These are phyloP conservation scores for Pseudomyrmex gracilis DNA, from an alignment of 1,140 invertebrate genomes.

Conservation along the genomic window DNA sequence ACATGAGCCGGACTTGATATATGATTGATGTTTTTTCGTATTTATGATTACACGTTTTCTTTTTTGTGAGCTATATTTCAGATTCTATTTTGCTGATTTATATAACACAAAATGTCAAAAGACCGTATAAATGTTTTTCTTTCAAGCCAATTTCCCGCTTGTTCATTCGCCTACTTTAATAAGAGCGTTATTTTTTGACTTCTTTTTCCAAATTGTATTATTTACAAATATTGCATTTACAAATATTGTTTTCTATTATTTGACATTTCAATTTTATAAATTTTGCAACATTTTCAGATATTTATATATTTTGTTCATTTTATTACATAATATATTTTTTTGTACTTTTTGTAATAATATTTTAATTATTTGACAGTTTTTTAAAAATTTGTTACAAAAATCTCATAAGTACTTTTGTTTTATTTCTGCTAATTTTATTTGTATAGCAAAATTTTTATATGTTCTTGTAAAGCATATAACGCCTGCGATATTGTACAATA, in stretches of 20 bases:
- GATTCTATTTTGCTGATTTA: conserved; percentile 27
- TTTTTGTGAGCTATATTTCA: conserved; percentile 43
- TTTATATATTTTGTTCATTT: no score
- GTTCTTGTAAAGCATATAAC: neutral
- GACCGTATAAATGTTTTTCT: neutral
- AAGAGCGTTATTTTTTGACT: neutral
- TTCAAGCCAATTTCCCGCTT: neutral
- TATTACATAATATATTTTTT: no score
- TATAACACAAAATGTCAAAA: neutral
- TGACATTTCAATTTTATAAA: conserved; percentile 4
- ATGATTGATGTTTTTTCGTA: neutral
- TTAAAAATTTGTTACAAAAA: neutral
- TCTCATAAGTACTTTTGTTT: neutral
- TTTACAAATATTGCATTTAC: neutral
- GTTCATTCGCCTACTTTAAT: neutral
- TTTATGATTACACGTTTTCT: conserved; percentile 32
- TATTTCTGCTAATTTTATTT: conserved; percentile 5
- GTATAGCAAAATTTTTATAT: neutral
- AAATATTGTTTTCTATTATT: neutral
- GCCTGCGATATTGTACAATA: neutral
- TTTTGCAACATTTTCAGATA: neutral
- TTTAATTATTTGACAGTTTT: neutral
- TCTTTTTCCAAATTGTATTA: neutral
- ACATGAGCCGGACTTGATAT: conserved; percentile 66
- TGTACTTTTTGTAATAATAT: neutral